Conservation (phyloP, 1,140 invertebrate species). For the Palaemon carinicauda region DNA sequence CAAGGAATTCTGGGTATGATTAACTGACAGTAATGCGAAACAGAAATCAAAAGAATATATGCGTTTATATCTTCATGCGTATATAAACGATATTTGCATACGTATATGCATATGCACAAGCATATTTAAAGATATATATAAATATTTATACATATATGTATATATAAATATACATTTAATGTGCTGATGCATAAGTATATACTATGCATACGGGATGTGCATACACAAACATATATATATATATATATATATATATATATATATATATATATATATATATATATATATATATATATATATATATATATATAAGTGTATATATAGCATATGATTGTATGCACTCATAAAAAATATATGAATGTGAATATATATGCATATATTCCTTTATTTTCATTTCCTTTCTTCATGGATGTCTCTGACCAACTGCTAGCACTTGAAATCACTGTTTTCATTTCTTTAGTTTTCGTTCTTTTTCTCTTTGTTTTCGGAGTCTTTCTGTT, state of each 20-base stretch:
- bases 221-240: conserved; percentile 1
- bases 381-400: neutral
- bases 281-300: conserved; percentile 11
- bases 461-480: too few species aligned
- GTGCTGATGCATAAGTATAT: neutral
- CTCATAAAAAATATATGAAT: neutral
- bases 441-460: too few species aligned
- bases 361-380: neutral
- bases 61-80: neutral
- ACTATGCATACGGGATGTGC: neutral
- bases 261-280: neutral
- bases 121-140: too few species aligned
- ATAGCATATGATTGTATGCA: neutral
- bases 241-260: neutral
- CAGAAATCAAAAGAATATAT: neutral
- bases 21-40: too few species aligned
- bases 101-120: neutral
- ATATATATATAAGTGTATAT: neutral
- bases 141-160: too few species aligned
- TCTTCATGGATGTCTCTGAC: too few species aligned
- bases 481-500: too few species aligned
- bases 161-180: neutral
- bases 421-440: too few species aligned
- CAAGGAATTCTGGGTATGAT: too few species aligned
- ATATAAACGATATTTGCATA: neutral